These are phyloP conservation scores for Melipona quadrifasciata DNA, from an alignment of 1,140 invertebrate species.

Conservation along the genomic window DNA sequence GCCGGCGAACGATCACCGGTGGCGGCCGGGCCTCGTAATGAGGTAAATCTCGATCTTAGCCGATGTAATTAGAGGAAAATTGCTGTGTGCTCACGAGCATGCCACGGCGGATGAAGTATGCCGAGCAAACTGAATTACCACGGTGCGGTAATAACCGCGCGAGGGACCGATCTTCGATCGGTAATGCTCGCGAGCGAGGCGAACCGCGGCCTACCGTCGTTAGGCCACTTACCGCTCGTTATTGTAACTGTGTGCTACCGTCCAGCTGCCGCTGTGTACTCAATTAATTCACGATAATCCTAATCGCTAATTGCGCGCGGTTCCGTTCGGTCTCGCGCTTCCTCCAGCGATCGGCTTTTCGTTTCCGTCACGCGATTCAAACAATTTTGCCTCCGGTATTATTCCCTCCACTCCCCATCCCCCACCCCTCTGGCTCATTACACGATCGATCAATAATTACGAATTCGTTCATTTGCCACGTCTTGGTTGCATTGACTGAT, in stretches of 20 bases:
- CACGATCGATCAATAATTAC: too few species aligned
- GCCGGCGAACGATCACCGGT: not conserved
- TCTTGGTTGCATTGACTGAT: too few species aligned
- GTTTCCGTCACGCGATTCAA: constrained; percentile 4
- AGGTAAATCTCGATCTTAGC: constrained; percentile 57
- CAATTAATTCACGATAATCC: constrained; percentile 81
- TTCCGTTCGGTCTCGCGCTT: constrained; percentile 56
- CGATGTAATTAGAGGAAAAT: constrained; percentile 65
- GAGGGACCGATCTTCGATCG: constrained; percentile 72
- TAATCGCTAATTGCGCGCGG: constrained; percentile 77
- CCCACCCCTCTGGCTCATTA: too few species aligned
- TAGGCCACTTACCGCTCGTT: constrained; percentile 62
- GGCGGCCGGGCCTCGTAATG: constrained; percentile 27
- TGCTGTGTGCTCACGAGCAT: constrained; percentile 16
- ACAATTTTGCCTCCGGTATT: not conserved
- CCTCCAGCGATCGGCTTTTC: not conserved
- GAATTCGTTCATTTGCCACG: too few species aligned
- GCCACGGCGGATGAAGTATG: constrained; percentile 56
- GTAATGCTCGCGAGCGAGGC: constrained; percentile 48
- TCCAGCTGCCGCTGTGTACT: constrained; percentile 56
- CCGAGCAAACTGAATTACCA: constrained; percentile 74
- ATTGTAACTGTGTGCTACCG: constrained; percentile 66
- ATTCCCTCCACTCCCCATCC: too few species aligned
- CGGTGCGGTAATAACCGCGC: constrained; percentile 65
- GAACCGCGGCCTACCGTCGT: constrained; percentile 16